Evolutionary conservation across 2,797 vertebrate species (phyloP), one percentile per base, ranked within the genome.

Genomic region (Kryptopterus vitreolus): DNA sequence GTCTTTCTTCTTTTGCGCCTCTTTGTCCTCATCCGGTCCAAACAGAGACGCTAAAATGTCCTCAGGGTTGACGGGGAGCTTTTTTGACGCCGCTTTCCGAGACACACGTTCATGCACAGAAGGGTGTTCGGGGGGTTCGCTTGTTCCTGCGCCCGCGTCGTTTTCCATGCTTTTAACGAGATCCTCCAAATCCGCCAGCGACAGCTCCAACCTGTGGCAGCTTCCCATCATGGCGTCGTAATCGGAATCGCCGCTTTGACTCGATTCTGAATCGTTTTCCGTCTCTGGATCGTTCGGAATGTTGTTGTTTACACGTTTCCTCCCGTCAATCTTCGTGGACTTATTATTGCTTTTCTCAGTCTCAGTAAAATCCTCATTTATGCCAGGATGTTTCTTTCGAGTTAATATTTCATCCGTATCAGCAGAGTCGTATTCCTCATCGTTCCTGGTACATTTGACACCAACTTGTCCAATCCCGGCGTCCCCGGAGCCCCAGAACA

Each of bases 361-460:
- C 29, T 76, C 52, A 5, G 50, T 52, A 13, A 35, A 43, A 5
- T 76, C 33, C 24, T 77, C 69, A 16, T 24, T 13, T 29, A 58
- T 81, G 35, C 35, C 53, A 9, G 57, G 16, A 13, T 20, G 83
- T 91, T 90, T 96, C 79, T 89, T 92, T 85, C 88, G 89, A 18
- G 92, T 92, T 62, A 96, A 92, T 55, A 98, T 95, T 92, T 98
- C 95, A 89, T 96, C 96, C 0, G 95, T 97, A 89, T 95, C 96
- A 20, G 93, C 94, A 0, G 95, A 98, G 87, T 98, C 94, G 66
- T 93, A 95, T 3, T 91, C 88, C 53, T 94, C 88, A 10, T 87
- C 83, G 0, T 86, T 86, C 82, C 86, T 84, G 16, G 35, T 0
- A 22, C 35, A 5, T 5, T 78, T 48, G 29, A 52, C 35, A 43